These are phyloP conservation scores for Listrodromus nycthemerus DNA, from an alignment of 2,888 invertebrate genomes.

Conservation along the genomic window DNA sequence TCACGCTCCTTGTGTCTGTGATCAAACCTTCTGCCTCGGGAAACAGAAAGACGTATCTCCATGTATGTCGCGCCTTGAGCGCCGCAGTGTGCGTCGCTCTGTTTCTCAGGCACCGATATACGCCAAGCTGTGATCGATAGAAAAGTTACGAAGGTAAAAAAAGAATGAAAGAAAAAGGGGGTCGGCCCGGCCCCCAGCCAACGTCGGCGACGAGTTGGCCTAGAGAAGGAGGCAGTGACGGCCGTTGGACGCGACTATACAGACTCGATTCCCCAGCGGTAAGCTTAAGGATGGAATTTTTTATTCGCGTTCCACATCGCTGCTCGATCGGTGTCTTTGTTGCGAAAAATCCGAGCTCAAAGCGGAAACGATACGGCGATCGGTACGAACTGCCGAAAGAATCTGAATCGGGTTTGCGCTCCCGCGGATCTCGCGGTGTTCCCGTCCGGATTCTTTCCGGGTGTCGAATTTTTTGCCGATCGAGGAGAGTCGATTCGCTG, in stretches of 20 bases:
- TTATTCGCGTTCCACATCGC: conserved; percentile 16
- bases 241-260: conserved; percentile 12
- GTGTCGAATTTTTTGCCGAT: conserved; percentile 20
- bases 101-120: conserved; percentile 18
- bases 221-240: conserved; percentile 9
- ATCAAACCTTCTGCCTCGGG: too few relatives aligned
- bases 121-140: conserved; percentile 58
- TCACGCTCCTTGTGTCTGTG: neutral
- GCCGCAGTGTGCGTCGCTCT: neutral
- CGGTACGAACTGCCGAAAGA: neutral
- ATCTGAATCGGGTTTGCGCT: neutral
- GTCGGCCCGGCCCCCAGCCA: conserved; percentile 44
- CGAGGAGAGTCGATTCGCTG: neutral
- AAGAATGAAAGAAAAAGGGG: conserved; percentile 22
- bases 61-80: neutral
- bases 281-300: conserved; percentile 11
- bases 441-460: neutral
- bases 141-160: conserved; percentile 55
- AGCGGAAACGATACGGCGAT: conserved; percentile 27
- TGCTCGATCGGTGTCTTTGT: conserved; percentile 36
- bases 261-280: conserved; percentile 21
- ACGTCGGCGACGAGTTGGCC: conserved; percentile 53
- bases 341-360: conserved; percentile 35
- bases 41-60: conserved; percentile 17
- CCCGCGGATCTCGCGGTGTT: neutral